These are phyloP conservation scores for Ctenosaura bakeri DNA, from an alignment of 2,797 vertebrate genomes.

Conservation along the genomic window DNA sequence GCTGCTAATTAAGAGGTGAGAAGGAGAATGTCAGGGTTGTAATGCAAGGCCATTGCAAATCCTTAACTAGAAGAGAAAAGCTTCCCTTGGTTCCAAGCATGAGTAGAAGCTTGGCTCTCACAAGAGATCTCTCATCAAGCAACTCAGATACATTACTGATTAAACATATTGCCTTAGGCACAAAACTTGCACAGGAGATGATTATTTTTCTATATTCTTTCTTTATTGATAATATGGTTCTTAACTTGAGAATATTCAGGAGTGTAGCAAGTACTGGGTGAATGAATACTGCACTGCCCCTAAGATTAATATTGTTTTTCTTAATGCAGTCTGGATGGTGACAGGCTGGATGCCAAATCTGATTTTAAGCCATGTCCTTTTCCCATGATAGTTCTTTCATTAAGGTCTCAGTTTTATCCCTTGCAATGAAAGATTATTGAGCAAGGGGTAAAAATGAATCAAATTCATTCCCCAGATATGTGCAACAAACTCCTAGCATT, in stretches of 20 bases:
- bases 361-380: neutral
- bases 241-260: slow-evolving; percentile 25
- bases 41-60: neutral
- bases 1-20: accelerated
- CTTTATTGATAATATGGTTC: neutral
- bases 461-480: neutral
- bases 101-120: neutral
- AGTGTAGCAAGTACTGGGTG: slow-evolving; percentile 9
- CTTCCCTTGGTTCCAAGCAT: neutral
- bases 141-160: neutral
- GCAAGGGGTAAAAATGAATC: neutral
- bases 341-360: neutral
- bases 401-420: neutral
- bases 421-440: neutral
- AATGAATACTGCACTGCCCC: slow-evolving; percentile 6
- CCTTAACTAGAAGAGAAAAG: neutral
- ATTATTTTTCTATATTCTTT: slow-evolving; percentile 21
- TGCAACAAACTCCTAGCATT: no score
- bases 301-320: no score
- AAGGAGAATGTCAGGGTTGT: neutral
- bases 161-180: neutral
- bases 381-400: neutral
- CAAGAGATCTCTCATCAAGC: slow-evolving; percentile 18
- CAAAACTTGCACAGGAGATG: neutral
- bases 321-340: neutral